Base-by-base conservation (phyloP, 2,888 invertebrate species). In the Celastrina argiolus region DNA sequence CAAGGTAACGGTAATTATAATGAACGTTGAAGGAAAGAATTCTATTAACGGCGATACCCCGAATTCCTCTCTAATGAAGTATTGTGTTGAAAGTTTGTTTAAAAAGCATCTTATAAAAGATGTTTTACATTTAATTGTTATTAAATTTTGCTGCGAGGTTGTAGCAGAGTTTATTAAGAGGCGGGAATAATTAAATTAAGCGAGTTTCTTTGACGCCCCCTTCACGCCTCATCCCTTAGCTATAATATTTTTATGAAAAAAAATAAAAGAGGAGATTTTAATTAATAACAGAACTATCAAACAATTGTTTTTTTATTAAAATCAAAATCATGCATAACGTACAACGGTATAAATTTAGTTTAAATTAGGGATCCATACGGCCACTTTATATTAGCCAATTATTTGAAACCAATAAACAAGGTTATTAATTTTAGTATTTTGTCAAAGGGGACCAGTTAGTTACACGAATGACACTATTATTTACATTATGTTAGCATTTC, bases 121-220 rank as follows among this genome's bases (percentile, higher is more conserved):
- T 61, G 39, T 39, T 61, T 61, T 18, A 18, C 61, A 36, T 61
- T 61, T 61, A 65, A 65, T 65, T 65, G 65, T 65, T 65, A 58
- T 58, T 65, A 58, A 65, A 65, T 59, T 58, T 31, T 31, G 18
- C 42, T 41, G 41, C 28, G 41, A 58, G 61, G 61, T 61, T 69
- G 72, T 69, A 72, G 73, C 77, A 75, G 76, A 81, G 82, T 84
- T 86, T 80, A 81, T 88, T 89, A 87, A 86, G 85, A 83, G 82
- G 82, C 77, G 79, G 69, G 78, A 76, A 81, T 89, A 89, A 91
- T 90, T 89, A 85, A 90, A 90, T 91, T 88, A 90, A 79, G 78
- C 78, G 76, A 76, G 83, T 80, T 87, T 86, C 88, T 88, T 89
- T 90, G 89, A 88, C 86, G 89, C 81, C 80, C 12, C 22, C 45